Base-by-base conservation (phyloP, 2,113 vertebrate species). In the Caranx ignobilis region DNA sequence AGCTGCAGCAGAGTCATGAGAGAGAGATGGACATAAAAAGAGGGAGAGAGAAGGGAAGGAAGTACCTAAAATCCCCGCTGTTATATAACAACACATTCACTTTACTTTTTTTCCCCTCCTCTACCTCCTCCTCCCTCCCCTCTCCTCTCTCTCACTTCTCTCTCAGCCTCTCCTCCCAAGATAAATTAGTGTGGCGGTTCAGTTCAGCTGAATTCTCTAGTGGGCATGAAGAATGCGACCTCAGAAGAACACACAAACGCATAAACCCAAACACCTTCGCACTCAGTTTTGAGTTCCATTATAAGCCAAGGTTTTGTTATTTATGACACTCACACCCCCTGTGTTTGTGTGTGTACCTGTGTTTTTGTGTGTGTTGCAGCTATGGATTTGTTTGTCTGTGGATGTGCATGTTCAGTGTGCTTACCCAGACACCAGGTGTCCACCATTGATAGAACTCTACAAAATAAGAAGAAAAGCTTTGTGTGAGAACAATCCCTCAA, bases 361-460 rank as follows among this genome's bases (percentile, higher is more conserved):
- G 39, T 37, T 3, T 1, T 31, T 57, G 72, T 55, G 61, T 45
- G 19, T 59, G 66, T n/a, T 55, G 50, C 54, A 39, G 69, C 15
- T 77, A 37, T 37, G 32, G 34, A 47, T 65, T 37, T 65, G 57
- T 75, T 2, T 64, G 57, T 34, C n/a, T 15, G 47, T 39, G 65
- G 65, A 47, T 12, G 34, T 75, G 50, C 6, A 35, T 35, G 34
- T 62, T 39, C 21, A 57, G 21, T 39, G 68, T 47, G n/a, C 47
- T 74, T 96, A 98, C 97, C 97, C 5, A 88, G 87, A 74, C 83
- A 91, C 94, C 94, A 95, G 63, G 92, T 92, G 86, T 96, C 93
- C 88, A 97, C 84, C 87, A 95, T 94, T 74, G 95, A 95, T 90
- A 98, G 94, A 81, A 98, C 97, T 94, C 97, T 98, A 73, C 5